phyloP scores from a whole-genome alignment of 2,797 vertebrate species.

The Melanotaenia boesemani region DNA sequence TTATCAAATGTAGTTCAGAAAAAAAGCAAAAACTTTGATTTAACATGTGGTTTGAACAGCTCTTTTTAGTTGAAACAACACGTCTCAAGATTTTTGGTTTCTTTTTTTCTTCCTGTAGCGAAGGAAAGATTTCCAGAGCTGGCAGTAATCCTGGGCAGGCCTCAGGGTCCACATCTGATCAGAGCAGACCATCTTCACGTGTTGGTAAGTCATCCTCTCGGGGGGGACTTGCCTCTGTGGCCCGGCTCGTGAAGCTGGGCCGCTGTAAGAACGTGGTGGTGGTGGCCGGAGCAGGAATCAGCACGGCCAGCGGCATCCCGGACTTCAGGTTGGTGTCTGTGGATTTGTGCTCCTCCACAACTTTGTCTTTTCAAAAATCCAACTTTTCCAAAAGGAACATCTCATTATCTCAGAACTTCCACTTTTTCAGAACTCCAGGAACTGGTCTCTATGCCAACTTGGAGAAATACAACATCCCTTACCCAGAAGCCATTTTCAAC shows the following conservation, averaged over 20 bases:
- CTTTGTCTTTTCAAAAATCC: background rate
- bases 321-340: slow-evolving; percentile 82
- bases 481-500: slow-evolving; percentile 85
- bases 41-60: too few species aligned
- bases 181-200: background rate
- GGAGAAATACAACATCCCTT: slow-evolving; percentile 84
- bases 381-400: background rate
- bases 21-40: too few species aligned
- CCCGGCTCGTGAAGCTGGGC: slow-evolving; percentile 81
- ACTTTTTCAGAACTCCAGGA: slow-evolving; percentile 79
- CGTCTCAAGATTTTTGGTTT: too few species aligned
- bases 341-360: background rate
- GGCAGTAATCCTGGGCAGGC: slow-evolving; percentile 17
- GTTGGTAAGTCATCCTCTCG: slow-evolving; percentile 31
- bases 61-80: too few species aligned
- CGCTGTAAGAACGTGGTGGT: slow-evolving; percentile 84
- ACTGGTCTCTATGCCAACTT: slow-evolving; percentile 86
- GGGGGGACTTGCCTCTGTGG: slow-evolving; percentile 76
- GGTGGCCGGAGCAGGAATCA: slow-evolving; percentile 87
- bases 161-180: slow-evolving; percentile 25
- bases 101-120: slow-evolving; percentile 49
- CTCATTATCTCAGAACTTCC: background rate
- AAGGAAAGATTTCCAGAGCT: slow-evolving; percentile 48
- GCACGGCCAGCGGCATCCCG: slow-evolving; percentile 87
- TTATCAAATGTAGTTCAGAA: too few species aligned